phyloP scores from a whole-genome alignment of 2,888 invertebrate species.

The Siphlonurus alternatus region DNA sequence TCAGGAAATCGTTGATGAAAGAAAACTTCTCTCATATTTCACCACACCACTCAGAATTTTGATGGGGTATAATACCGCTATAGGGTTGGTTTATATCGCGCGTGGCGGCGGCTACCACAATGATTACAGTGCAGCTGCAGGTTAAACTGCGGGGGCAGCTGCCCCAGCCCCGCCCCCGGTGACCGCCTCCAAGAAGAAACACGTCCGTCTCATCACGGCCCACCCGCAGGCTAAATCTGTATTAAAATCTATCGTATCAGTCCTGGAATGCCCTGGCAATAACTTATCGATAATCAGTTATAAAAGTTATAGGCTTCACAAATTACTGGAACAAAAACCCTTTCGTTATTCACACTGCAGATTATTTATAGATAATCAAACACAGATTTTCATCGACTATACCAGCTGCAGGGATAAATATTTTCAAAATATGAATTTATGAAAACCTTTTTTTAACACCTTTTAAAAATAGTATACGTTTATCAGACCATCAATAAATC shows the following conservation, averaged over 20 bases:
- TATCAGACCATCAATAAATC: background rate
- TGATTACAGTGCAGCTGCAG: background rate
- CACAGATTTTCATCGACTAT: background rate
- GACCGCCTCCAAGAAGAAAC: background rate
- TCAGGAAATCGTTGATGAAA: background rate
- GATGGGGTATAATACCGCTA: background rate
- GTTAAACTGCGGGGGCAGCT: background rate
- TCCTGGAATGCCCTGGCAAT: background rate
- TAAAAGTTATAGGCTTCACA: background rate
- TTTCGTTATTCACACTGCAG: background rate
- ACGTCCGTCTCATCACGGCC: background rate
- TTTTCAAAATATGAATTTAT: background rate
- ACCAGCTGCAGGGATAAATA: background rate
- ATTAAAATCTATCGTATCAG: background rate
- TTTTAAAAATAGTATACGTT: background rate
- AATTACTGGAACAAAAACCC: background rate
- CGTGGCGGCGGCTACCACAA: background rate
- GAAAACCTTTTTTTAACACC: background rate
- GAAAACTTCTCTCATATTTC: background rate
- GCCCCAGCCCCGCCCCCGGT: background rate
- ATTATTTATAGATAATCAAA: background rate
- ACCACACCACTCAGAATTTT: too few relatives aligned
- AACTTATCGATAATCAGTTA: background rate
- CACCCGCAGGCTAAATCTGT: background rate
- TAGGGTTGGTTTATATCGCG: background rate